phyloP scores from a whole-genome alignment of 2,113 vertebrate species.

The Sylvilagus bachmani region DNA sequence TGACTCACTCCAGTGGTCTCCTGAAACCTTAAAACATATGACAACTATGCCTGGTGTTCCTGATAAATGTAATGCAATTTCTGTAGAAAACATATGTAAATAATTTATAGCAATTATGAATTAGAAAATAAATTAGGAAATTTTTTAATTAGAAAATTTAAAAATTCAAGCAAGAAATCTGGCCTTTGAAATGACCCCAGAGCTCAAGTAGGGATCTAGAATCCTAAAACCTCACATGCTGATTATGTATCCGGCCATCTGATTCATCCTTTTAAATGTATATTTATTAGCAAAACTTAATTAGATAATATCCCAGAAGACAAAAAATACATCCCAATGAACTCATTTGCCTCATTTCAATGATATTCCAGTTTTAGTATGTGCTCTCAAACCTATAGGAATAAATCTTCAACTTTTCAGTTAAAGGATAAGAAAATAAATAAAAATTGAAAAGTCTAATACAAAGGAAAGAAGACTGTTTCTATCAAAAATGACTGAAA shows the following conservation, averaged over 20 bases:
- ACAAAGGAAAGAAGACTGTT: background rate
- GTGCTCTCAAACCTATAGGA: background rate
- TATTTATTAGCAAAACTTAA: constrained; percentile 50
- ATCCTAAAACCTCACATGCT: background rate
- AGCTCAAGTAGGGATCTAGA: constrained; percentile 68
- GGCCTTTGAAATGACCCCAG: constrained; percentile 69
- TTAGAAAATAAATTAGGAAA: constrained; percentile 62
- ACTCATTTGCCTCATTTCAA: background rate
- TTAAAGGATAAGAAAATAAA: background rate
- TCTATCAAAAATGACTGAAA: background rate
- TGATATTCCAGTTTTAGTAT: background rate
- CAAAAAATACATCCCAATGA: constrained; percentile 15
- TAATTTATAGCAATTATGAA: constrained; percentile 70
- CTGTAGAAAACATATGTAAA: constrained; percentile 65
- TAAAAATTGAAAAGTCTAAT: background rate
- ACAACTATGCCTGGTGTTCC: background rate
- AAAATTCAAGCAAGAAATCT: background rate
- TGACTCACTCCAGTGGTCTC: constrained; percentile 58
- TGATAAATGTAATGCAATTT: constrained; percentile 27
- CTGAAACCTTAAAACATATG: constrained; percentile 52
- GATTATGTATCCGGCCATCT: constrained; percentile 59
- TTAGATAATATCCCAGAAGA: background rate
- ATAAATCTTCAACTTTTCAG: background rate
- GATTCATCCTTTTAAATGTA: constrained; percentile 65
- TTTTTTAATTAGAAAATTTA: background rate